Percentiles rank a stretch among this genome's conserved stretches.
phyloP scores from a whole-genome alignment of 2,113 vertebrate genomes.

The Pagrus major region DNA sequence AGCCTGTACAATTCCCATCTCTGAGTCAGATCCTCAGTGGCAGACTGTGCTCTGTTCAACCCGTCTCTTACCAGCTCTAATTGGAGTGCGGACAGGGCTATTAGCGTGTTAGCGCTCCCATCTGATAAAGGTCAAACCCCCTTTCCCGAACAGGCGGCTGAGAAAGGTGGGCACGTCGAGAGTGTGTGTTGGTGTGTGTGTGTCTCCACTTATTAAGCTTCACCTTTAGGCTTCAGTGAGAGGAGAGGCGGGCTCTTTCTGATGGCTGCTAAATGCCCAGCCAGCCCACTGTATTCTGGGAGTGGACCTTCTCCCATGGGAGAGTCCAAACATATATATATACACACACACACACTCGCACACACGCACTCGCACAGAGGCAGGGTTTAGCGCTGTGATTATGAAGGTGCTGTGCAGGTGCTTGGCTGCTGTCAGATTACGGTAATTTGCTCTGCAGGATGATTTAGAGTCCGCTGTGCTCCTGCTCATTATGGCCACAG shows the following conservation, averaged over 20 bases:
- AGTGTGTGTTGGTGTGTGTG: slow-evolving; percentile 17
- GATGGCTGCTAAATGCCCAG: slow-evolving; percentile 56
- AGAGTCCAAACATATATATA: slow-evolving; percentile 4
- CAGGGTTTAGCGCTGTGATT: slow-evolving; percentile 26
- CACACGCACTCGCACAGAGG: neutral
- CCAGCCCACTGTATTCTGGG: slow-evolving; percentile 38
- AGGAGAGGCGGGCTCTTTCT: slow-evolving; percentile 32
- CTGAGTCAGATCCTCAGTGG: slow-evolving; percentile 49
- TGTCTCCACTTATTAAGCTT: slow-evolving; percentile 52
- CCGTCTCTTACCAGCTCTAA: slow-evolving; percentile 66
- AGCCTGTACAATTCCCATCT: slow-evolving; percentile 52
- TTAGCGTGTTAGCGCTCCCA: slow-evolving; percentile 73
- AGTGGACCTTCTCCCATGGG: slow-evolving; percentile 54
- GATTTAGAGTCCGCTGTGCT: slow-evolving; percentile 64
- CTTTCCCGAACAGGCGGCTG: slow-evolving; percentile 42
- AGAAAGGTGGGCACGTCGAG: slow-evolving; percentile 28
- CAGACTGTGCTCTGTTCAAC: slow-evolving; percentile 45
- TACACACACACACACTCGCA: neutral
- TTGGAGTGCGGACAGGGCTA: slow-evolving; percentile 75
- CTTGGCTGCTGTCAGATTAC: slow-evolving; percentile 67
- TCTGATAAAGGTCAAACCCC: slow-evolving; percentile 79
- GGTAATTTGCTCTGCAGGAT: slow-evolving; percentile 70
- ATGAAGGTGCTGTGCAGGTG: slow-evolving; percentile 62
- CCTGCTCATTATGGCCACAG: slow-evolving; percentile 60
- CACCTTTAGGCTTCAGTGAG: slow-evolving; percentile 60